phyloP scores from a whole-genome alignment of 1,140 invertebrate genomes.

The Drosophila baimaii region DNA sequence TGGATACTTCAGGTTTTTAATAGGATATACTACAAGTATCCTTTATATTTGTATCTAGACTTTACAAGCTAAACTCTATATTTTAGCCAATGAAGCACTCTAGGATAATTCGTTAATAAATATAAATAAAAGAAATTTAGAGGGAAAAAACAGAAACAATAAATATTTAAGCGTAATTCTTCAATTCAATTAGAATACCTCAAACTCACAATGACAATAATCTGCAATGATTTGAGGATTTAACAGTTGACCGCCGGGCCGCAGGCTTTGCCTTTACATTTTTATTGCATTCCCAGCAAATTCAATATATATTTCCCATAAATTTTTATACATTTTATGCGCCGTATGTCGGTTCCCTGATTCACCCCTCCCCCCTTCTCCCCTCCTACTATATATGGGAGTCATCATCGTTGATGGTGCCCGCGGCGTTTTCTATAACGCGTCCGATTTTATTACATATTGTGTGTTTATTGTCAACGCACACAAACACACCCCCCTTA shows the following conservation, averaged over 20 bases:
- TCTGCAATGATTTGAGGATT: not conserved
- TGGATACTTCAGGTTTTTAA: too few relatives aligned
- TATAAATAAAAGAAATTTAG: too few relatives aligned
- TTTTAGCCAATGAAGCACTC: too few relatives aligned
- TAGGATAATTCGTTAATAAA: too few relatives aligned
- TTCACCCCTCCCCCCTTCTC: not conserved
- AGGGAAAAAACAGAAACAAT: too few relatives aligned
- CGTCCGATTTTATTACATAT: constrained; percentile 78
- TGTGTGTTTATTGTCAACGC: constrained; percentile 73
- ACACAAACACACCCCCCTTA: constrained; percentile 13
- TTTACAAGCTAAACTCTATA: too few relatives aligned
- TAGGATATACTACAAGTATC: too few relatives aligned
- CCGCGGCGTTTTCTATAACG: constrained; percentile 71
- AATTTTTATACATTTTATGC: constrained; percentile 19
- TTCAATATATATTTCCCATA: constrained; percentile 41
- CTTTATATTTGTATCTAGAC: too few relatives aligned
- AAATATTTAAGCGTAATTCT: not conserved
- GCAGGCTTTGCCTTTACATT: not conserved
- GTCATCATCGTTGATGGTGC: constrained; percentile 58
- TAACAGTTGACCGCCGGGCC: constrained; percentile 8
- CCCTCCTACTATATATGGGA: constrained; percentile 5
- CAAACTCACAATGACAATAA: not conserved
- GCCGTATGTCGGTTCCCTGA: constrained; percentile 10
- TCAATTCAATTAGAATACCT: not conserved
- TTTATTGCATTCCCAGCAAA: constrained; percentile 39